phyloP scores from a whole-genome alignment of 2,888 invertebrate genomes.

The Sinotaia quadrata region DNA sequence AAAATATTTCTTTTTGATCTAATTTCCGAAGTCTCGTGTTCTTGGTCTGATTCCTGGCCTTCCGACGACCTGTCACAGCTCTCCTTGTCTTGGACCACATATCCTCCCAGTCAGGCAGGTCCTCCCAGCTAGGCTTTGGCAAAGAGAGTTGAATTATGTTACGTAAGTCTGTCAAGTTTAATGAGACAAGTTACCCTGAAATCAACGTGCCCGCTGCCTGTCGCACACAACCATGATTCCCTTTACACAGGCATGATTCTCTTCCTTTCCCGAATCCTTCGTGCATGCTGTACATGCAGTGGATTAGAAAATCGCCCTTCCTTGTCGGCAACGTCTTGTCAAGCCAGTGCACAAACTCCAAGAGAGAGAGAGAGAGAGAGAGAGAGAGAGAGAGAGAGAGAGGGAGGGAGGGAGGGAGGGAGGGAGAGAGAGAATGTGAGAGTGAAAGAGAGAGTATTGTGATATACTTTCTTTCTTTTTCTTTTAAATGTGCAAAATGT shows the following conservation, averaged over 20 bases:
- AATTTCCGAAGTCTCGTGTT: too few relatives aligned
- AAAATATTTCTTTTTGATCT: too few relatives aligned
- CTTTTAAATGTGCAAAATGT: too few relatives aligned
- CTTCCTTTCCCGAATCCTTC: background rate
- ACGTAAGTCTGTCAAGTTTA: slow-evolving; percentile 9
- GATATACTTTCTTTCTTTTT: too few relatives aligned
- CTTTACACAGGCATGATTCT: slow-evolving; percentile 7
- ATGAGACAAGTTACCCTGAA: slow-evolving; percentile 1
- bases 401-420: background rate
- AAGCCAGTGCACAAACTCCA: background rate
- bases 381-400: slow-evolving; percentile 4
- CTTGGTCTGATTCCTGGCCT: background rate
- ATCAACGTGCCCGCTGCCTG: slow-evolving; percentile 1
- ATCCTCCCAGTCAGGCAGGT: background rate
- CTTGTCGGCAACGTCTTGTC: background rate
- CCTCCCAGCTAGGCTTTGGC: background rate
- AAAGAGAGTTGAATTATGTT: slow-evolving; percentile 6
- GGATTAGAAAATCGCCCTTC: slow-evolving; percentile 9
- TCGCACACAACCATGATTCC: too few relatives aligned
- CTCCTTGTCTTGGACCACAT: background rate
- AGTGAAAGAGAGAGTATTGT: background rate
- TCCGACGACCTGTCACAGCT: background rate
- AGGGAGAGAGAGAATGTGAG: background rate
- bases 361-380: slow-evolving; percentile 7
- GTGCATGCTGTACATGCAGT: slow-evolving; percentile 7